Percentiles rank a stretch among this genome's conserved stretches.
These are phyloP conservation scores for Rhinogobius similis DNA, from an alignment of 2,113 vertebrate species.

Conservation along the genomic window DNA sequence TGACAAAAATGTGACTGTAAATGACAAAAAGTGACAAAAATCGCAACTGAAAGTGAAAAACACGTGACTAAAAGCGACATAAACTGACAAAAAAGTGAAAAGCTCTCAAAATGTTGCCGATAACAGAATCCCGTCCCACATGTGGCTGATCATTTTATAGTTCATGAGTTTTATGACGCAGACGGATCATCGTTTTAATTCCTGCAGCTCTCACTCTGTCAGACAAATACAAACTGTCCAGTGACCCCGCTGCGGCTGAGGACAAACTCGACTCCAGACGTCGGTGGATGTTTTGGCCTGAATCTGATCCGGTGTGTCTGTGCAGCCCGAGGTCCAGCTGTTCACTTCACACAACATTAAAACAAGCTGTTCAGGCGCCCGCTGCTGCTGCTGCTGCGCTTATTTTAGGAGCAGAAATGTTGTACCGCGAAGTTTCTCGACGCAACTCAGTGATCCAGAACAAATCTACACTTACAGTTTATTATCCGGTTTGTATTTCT, in stretches of 20 bases:
- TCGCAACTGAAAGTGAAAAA: no score
- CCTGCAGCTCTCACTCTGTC: no score
- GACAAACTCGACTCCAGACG: constrained; percentile 16
- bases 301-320: not conserved
- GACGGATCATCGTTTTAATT: no score
- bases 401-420: constrained; percentile 44
- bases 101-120: no score
- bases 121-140: no score
- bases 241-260: constrained; percentile 12
- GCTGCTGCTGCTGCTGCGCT: constrained; percentile 11
- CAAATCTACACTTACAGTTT: not conserved
- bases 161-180: no score
- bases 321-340: constrained; percentile 57
- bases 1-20: no score
- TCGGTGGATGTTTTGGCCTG: constrained; percentile 13
- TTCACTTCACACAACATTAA: constrained; percentile 69
- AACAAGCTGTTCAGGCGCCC: constrained; percentile 64
- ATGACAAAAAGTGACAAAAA: no score
- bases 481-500: not conserved
- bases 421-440: constrained; percentile 19
- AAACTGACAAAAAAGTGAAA: no score
- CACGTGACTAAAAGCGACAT: no score
- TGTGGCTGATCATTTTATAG: no score
- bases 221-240: not conserved
- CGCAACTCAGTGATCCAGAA: constrained; percentile 27